Evolutionary conservation across 2,888 invertebrate genomes (phyloP), one percentile per base, ranked within the genome.

Genomic region (Zaprionus bogoriensis): DNA sequence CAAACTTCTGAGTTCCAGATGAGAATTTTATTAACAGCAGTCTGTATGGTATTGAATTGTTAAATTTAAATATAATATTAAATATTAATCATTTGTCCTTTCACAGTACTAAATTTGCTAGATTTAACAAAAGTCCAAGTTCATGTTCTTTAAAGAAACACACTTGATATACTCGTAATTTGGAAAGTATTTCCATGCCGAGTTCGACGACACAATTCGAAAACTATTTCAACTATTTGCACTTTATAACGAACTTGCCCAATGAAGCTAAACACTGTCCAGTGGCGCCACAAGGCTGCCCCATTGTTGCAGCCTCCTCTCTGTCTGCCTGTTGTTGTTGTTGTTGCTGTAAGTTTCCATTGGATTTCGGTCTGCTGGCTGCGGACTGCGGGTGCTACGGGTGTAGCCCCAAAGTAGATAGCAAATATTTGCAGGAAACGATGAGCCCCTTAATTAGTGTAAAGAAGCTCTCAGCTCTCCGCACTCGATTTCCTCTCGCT

Each of bases 371-470:
- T 62, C 52, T 59, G 51, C 41, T 41, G 52, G 45, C 27, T 47
- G 59, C 32, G 52, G 47, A 20, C 50, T 41, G n/a, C n/a, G n/a
- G n/a, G n/a, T n/a, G 63, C 39, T 55, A 44, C 23, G 38, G 38
- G 42, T 51, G 58, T 25, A 59, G 68, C 68, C 60, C 71, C 62
- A 59, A 69, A 71, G 75, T 67, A 85, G 83, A 86, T 78, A 86
- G 70, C 83, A 82, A 83, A 84, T 87, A 86, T 82, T 74, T 76
- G 69, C 82, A 79, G 87, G 88, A 88, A 86, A 74, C 84, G 83
- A 77, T 78, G 83, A 79, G 87, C 77, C 87, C 87, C 84, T 78
- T 87, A 88, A 87, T 87, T 87, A 87, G 87, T 83, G 81, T 77
- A 78, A 83, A 83, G 83, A 79, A 82, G 80, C 69, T 75, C 71